Evolutionary conservation across 92 coral and sea anemone species (phyloP), one percentile per base, ranked within the genome.

Genomic region (Blastomussa wellsi): DNA sequence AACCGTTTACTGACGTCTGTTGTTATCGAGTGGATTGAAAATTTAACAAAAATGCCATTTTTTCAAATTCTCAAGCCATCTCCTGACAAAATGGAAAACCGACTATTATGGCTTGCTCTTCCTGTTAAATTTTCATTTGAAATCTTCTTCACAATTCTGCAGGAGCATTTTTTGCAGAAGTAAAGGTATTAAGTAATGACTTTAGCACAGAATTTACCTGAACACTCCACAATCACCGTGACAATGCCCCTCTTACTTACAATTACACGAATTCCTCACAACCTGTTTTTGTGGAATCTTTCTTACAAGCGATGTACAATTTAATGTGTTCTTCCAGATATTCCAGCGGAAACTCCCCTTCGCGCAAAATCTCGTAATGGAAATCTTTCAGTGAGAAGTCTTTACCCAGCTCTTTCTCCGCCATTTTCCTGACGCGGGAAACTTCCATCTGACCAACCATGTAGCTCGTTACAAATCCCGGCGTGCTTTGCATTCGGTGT

Each of bases 281-380:
- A 9, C 79, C 86, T 11, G 6, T 24, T 28, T 38, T 20, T 20
- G 24, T 33, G 42, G 86, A 80, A 59, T 84, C 20, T 65, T 87
- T 90, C n/a, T 73, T 80, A 33, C 93, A 91, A 5, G 82, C 73
- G 11, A 91, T 79, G 72, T 91, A 91, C 19, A 49, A 82, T 15
- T 22, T 67, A 35, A 88, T 80, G 24, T 88, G 88, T n/a, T 62
- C 80, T 39, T 82, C 83, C 28, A 91, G 19, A 70, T 88, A 91
- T 17, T 78, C 91, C 74, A 91, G 71, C 62, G 93, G 91, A 82
- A 79, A 82, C 70, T 91, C 93, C 26, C 93, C 93, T 84, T 91
- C 88, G 60, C 82, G 93, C 35, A 91, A 83, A 7, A 91, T 69
- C 74, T 87, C 86, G 77, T 91, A 91, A 80, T 91, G 93, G 33